Base-by-base conservation (phyloP, 1,140 invertebrate species). In the Euwallacea fornicatus region DNA sequence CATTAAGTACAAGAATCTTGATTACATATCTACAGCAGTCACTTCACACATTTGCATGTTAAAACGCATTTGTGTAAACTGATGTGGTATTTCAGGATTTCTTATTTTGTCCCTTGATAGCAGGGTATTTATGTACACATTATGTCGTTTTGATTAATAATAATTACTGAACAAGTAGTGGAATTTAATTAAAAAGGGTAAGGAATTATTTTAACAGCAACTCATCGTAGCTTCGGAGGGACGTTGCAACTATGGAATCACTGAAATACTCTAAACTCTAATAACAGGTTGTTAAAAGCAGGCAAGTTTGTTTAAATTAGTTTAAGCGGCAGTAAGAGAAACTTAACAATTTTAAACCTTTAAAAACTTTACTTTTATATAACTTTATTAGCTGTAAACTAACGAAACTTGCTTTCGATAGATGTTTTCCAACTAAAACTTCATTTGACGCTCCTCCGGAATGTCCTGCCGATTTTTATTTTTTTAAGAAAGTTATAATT, bases 361-460 rank as follows among this genome's bases (percentile, higher is more conserved):
- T 63, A 9, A 10, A 63, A 63, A 63, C 61, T 63, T 47, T 63
- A 63, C 61, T 63, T 63, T 46, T 63, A 63, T 63, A 33, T 63
- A 63, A 63, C 61, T 63, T 63, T 47, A 63, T 63, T 63, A 63
- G 47, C 61, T 63, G 61, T 63, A 63, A 63, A 47, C 61, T 63
- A 63, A 10, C 61, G 46, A 47, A 63, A 59, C 61, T 63, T 63
- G 42, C 21, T 33, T 33, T n/a, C 42, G 21, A 63, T 63, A 63
- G 61, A 47, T 47, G 61, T 46, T 63, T 42, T 33, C 61, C 61
- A 47, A 63, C 10, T 63, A 47, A 63, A 63, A 63, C 42, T 61
- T n/a, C 42, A 61, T 61, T 61, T 61, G 0, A 42, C 42, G 2
- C 59, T 7, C 2, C 59, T 42, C 42, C 11, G 42, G 59, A 61